Conservation (phyloP, 2,113 vertebrate species). For the Toxostoma redivivum region DNA sequence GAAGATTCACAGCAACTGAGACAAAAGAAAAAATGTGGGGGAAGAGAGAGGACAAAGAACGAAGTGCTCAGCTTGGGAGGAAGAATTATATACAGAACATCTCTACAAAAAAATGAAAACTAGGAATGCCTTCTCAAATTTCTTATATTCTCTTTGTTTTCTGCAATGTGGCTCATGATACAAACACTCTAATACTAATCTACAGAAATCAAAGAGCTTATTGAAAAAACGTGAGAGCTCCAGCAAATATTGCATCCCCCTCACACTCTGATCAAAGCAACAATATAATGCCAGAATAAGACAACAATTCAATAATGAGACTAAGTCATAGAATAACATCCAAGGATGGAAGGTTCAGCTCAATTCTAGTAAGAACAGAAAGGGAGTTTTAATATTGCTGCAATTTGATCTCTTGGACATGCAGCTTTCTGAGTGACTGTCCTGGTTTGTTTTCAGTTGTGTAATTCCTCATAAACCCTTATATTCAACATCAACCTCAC, state of each 20-base stretch:
- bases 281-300: neutral
- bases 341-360: neutral
- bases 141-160: neutral
- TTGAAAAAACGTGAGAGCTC: neutral
- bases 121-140: neutral
- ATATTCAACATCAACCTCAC: neutral
- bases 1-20: neutral
- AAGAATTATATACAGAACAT: neutral
- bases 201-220: neutral
- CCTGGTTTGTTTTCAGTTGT: neutral
- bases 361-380: neutral
- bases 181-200: neutral
- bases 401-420: neutral
- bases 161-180: neutral
- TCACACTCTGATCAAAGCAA: slow-evolving; percentile 27
- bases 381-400: neutral
- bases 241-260: neutral
- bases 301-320: neutral
- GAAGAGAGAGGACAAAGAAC: neutral
- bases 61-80: neutral
- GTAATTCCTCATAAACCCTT: neutral
- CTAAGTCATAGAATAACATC: neutral
- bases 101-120: neutral
- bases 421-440: neutral
- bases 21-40: neutral